Evolutionary conservation across 2,113 vertebrate species (phyloP).

Genomic region (Dicerorhinus sumatrensis): DNA sequence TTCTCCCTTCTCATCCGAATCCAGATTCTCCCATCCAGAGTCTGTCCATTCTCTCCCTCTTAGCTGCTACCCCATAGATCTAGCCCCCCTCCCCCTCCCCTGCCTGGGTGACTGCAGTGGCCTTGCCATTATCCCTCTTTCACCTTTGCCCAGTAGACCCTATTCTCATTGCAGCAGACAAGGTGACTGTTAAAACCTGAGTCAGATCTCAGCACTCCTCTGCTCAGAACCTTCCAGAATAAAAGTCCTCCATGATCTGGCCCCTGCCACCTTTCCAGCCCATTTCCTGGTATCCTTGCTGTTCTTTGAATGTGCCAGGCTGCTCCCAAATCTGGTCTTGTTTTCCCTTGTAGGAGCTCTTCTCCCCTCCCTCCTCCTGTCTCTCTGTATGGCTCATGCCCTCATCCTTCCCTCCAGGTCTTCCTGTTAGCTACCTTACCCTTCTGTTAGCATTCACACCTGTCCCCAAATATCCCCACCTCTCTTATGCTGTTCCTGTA

Average conservation of each 20-base stretch:
- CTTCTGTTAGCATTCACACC: not conserved
- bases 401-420: not conserved
- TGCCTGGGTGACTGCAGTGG: too few relatives aligned
- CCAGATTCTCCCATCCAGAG: not conserved
- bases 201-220: not conserved
- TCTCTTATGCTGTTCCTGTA: not conserved
- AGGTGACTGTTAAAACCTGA: not conserved
- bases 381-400: not conserved
- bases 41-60: not conserved
- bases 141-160: not conserved
- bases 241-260: not conserved
- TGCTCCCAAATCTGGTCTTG: not conserved
- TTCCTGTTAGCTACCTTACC: not conserved
- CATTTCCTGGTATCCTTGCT: not conserved
- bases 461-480: not conserved
- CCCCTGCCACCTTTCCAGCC: not conserved
- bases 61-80: not conserved
- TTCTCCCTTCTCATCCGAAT: not conserved
- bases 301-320: not conserved
- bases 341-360: not conserved
- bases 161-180: not conserved
- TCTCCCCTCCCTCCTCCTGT: not conserved
- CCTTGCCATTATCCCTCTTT: not conserved
- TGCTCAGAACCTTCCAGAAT: not conserved
- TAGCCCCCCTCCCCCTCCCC: fast-evolving